phyloP scores from a whole-genome alignment of 2,113 vertebrate genomes.

The Chamaea fasciata region DNA sequence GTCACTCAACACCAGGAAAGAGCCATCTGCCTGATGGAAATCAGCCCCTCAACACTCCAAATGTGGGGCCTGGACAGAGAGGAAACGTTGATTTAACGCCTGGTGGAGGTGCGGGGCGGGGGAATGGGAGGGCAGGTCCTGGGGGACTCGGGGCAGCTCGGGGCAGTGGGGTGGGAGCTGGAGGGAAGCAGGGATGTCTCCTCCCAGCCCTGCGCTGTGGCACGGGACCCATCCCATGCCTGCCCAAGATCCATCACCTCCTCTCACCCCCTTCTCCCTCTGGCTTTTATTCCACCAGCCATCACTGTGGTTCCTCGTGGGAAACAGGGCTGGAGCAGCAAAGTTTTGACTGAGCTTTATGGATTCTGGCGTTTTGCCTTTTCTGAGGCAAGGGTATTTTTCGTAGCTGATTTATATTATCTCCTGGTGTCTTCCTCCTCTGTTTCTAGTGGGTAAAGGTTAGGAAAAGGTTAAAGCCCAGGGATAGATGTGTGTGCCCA shows the following conservation, averaged over 20 bases:
- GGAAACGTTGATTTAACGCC: neutral
- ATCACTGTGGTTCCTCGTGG: accelerated
- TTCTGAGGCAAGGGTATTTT: neutral
- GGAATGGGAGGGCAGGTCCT: neutral
- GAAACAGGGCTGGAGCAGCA: neutral
- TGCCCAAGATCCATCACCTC: neutral
- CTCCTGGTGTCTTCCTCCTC: neutral
- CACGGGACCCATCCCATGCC: neutral
- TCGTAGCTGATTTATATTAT: neutral
- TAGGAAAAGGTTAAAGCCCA: neutral
- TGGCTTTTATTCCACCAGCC: neutral
- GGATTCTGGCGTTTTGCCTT: neutral
- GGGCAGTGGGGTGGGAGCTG: neutral
- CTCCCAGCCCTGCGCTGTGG: neutral
- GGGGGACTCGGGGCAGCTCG: neutral
- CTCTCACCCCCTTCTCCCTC: neutral
- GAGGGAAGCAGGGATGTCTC: neutral
- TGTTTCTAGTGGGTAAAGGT: neutral
- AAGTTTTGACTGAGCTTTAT: neutral
- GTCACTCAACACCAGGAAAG: neutral
- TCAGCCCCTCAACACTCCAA: neutral
- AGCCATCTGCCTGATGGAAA: conserved; percentile 41
- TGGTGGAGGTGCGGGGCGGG: neutral
- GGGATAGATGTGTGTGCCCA: neutral
- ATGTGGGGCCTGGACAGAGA: neutral